Evolutionary conservation across 2,113 vertebrate genomes (phyloP).

Genomic region (Neopipo cinnamomea): DNA sequence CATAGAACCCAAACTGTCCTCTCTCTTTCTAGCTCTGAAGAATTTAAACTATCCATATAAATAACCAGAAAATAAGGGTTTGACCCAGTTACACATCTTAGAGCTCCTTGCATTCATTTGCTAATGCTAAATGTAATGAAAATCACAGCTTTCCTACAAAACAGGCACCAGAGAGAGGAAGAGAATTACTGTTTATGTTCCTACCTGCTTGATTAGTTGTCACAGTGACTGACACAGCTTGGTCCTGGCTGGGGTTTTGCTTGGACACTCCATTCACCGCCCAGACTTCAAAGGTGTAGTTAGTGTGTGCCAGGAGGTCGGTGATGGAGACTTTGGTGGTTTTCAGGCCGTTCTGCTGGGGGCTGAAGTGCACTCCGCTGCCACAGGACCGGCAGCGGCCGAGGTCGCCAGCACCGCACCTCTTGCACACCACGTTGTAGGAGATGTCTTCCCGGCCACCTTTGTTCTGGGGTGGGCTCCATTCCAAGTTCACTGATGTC

Average conservation of each 20-base stretch:
- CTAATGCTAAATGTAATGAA: background rate
- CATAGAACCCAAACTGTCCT: background rate
- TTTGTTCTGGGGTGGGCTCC: conserved; percentile 87
- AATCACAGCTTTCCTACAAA: background rate
- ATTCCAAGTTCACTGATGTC: conserved; percentile 96
- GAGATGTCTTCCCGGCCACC: conserved; percentile 92
- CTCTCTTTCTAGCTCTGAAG: background rate
- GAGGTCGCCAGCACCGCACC: conserved; percentile 80
- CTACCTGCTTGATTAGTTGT: conserved; percentile 98
- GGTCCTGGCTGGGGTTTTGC: conserved; percentile 89
- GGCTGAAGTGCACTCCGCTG: conserved; percentile 90
- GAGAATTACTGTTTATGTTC: background rate
- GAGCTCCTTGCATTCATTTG: background rate
- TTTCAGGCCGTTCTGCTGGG: conserved; percentile 89
- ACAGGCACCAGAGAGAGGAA: background rate
- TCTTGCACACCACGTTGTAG: conserved; percentile 93
- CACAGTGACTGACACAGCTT: conserved; percentile 92
- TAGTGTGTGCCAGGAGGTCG: conserved; percentile 95
- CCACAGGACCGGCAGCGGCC: conserved; percentile 89
- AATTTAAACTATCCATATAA: background rate
- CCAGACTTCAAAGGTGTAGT: conserved; percentile 98
- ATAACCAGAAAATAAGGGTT: conserved; percentile 18
- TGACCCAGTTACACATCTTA: background rate
- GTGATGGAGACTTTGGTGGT: conserved; percentile 91
- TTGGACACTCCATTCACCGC: conserved; percentile 94